Evolutionary conservation across 2,888 invertebrate genomes (phyloP).

Genomic region (Tipula helvola): DNA sequence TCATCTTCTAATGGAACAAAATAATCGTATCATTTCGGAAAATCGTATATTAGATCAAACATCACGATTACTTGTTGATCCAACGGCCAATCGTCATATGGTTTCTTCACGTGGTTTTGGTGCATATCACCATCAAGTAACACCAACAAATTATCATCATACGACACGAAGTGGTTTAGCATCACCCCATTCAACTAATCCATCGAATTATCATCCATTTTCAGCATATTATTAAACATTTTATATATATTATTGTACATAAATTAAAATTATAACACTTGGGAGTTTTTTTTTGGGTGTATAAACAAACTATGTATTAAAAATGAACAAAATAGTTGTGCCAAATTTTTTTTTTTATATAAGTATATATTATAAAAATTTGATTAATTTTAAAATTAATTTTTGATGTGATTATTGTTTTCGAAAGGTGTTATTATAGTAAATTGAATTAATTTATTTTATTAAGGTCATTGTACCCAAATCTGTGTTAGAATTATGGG

Average conservation of each 20-base stretch:
- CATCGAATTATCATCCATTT: slow-evolving; percentile 36
- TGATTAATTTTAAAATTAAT: background rate
- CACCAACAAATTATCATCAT: slow-evolving; percentile 34
- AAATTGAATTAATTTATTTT: background rate
- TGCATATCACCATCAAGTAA: slow-evolving; percentile 34
- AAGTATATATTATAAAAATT: background rate
- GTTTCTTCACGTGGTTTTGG: slow-evolving; percentile 33
- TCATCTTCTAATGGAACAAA: slow-evolving; percentile 34
- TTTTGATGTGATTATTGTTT: background rate
- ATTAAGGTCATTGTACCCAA: background rate
- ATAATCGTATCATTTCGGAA: slow-evolving; percentile 30
- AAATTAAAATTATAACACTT: background rate
- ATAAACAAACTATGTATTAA: background rate
- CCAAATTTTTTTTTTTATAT: background rate
- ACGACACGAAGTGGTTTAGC: slow-evolving; percentile 31
- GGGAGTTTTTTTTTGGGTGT: background rate
- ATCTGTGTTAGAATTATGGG: background rate
- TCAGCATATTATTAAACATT: slow-evolving; percentile 32
- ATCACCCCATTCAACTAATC: slow-evolving; percentile 31
- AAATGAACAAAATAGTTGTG: background rate
- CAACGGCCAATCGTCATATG: slow-evolving; percentile 35
- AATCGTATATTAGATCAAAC: slow-evolving; percentile 23
- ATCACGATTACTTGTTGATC: slow-evolving; percentile 29
- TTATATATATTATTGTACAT: background rate
- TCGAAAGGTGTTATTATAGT: background rate